These are phyloP conservation scores for Homarus gammarus DNA, from an alignment of 2,888 invertebrate species.

Conservation along the genomic window DNA sequence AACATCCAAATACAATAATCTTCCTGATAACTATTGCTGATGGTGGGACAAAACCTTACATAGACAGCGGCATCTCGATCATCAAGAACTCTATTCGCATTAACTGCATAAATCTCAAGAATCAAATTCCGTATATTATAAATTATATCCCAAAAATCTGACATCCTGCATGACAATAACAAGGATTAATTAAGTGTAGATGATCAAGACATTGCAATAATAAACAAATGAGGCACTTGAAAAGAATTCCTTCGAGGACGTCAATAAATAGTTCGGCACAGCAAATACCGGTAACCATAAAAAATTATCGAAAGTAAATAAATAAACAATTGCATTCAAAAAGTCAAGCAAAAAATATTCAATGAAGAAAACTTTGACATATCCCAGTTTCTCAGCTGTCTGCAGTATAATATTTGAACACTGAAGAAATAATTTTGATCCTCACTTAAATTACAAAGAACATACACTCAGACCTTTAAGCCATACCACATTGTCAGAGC, in stretches of 20 bases:
- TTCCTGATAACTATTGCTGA: constrained; percentile 18
- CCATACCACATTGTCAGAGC: no score
- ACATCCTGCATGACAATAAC: background rate
- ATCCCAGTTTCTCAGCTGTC: background rate
- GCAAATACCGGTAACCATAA: background rate
- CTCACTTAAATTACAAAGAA: no score
- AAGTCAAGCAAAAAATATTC: background rate
- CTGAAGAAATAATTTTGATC: no score
- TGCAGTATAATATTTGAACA: no score
- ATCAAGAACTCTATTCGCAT: background rate
- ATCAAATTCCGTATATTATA: background rate
- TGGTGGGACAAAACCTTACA: background rate
- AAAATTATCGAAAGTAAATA: background rate
- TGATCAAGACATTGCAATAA: background rate
- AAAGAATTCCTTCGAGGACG: background rate
- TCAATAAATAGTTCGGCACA: background rate
- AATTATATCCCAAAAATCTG: background rate
- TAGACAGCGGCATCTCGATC: background rate
- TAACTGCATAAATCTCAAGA: background rate
- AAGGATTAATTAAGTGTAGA: background rate
- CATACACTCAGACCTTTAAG: no score
- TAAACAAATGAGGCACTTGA: background rate
- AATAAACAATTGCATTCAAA: background rate
- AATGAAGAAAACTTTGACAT: background rate
- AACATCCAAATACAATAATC: background rate